Evolutionary conservation across 92 coral and sea anemone species (phyloP), one percentile per base, ranked within the genome.

Genomic region (Hydrozoanthus gracilis): DNA sequence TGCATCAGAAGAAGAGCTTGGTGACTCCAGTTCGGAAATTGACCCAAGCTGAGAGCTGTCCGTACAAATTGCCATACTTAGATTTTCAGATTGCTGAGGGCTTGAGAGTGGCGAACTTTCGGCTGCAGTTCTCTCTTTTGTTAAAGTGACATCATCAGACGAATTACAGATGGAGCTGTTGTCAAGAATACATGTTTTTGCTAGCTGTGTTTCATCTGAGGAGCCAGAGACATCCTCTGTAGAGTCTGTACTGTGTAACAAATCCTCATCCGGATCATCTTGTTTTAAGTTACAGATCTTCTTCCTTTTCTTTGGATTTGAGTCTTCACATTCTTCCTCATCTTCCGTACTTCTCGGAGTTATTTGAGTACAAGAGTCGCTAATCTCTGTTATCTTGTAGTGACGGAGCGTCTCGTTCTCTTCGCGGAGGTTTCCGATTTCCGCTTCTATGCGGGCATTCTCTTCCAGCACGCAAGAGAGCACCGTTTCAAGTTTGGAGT

Each of bases 301-400:
- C 18, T 82, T 85, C 68, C 7, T 67, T 52, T 55, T 78, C 45
- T 15, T 68, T 35, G 9, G 62, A 35, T 73, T 51, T 44, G 14
- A 15, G 7, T 16, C 39, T 51, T 71, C 90, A 51, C 20, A 61
- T 16, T 90, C 89, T 16, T 82, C 75, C 71, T 92, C 95, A 14
- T 92, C 92, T 46, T 94, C 98, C 55, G 91, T 88, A 48, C 91
- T 83, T 71, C 88, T 86, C 39, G 98, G 98, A 16, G 95, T 92
- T 44, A 92, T 86, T 78, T 94, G 98, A 35, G 98, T 94, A 39
- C 83, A 90, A 51, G 90, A 90, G 77, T 94, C 98, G 15, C 92
- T 93, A 44, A 94, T 88, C 77, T 94, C 98, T 75, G 86, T 83
- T 52, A 94, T 94, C 84, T 90, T 92, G 76, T 83, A 88, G 51